Conservation (phyloP, 2,797 vertebrate genomes). For the Argentina silus region DNA sequence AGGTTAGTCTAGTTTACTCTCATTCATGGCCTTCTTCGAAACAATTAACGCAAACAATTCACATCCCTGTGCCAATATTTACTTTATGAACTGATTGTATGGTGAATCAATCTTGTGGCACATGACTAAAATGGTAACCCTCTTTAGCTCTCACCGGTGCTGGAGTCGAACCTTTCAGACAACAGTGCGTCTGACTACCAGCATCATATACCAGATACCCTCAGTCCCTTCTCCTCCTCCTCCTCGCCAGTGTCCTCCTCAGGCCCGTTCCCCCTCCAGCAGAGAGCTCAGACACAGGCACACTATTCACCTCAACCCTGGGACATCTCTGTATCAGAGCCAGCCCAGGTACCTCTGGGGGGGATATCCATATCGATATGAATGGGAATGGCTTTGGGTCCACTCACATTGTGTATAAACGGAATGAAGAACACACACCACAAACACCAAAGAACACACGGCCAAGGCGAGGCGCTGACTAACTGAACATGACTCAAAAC, state of each 20-base stretch:
- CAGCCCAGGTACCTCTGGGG: slow-evolving; percentile 55
- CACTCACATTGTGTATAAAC: too few relatives aligned
- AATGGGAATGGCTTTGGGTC: not conserved
- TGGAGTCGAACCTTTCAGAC: slow-evolving; percentile 74
- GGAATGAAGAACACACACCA: not conserved
- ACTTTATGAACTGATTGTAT: too few relatives aligned
- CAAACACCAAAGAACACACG: too few relatives aligned
- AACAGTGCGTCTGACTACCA: slow-evolving; percentile 67
- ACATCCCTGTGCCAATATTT: not conserved
- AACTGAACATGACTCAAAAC: too few relatives aligned
- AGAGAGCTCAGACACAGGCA: slow-evolving; percentile 50
- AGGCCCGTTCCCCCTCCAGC: slow-evolving; percentile 61
- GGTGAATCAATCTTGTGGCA: not conserved
- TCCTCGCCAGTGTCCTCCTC: slow-evolving; percentile 50
- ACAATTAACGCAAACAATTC: not conserved
- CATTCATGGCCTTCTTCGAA: not conserved
- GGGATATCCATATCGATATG: not conserved
- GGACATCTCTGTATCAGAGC: slow-evolving; percentile 50
- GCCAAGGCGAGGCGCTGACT: too few relatives aligned
- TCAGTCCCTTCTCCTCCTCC: slow-evolving; percentile 63
- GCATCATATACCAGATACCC: slow-evolving; percentile 43
- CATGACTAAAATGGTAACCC: not conserved
- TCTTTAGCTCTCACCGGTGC: slow-evolving; percentile 76
- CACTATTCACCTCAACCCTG: slow-evolving; percentile 41
- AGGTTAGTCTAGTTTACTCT: slow-evolving; percentile 51